Percentiles rank a stretch among this genome's conserved stretches.
These are phyloP conservation scores for Sabatieria punctata DNA, from an alignment of 2,888 invertebrate species.

Conservation along the genomic window DNA sequence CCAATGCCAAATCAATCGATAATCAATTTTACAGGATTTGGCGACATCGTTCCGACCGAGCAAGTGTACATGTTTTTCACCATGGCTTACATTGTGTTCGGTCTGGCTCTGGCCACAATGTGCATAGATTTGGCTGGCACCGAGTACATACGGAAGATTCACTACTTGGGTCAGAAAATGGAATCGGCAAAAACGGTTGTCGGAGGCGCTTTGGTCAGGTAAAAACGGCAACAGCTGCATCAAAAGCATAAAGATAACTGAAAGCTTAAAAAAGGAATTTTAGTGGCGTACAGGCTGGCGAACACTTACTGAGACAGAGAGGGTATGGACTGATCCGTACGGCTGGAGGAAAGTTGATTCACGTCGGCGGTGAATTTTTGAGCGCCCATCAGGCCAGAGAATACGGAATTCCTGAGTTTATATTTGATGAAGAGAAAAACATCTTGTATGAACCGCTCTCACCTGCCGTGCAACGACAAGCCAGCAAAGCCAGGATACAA, in stretches of 20 bases:
- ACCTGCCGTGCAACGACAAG: constrained; percentile 21
- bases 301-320: constrained; percentile 26
- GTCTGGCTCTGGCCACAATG: constrained; percentile 30
- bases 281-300: constrained; percentile 26
- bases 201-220: constrained; percentile 15
- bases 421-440: constrained; percentile 17
- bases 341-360: constrained; percentile 27
- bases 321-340: constrained; percentile 28
- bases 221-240: background rate
- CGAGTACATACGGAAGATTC: constrained; percentile 28
- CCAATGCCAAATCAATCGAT: background rate
- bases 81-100: constrained; percentile 30
- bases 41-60: constrained; percentile 28
- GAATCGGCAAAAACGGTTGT: constrained; percentile 29
- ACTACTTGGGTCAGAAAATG: constrained; percentile 28
- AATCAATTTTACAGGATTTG: constrained; percentile 23
- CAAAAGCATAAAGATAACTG: background rate
- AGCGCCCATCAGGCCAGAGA: constrained; percentile 22
- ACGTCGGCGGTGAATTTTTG: constrained; percentile 24
- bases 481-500: constrained; percentile 6
- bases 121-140: constrained; percentile 31
- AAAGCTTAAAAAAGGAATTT: background rate
- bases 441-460: constrained; percentile 27
- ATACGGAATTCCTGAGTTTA: constrained; percentile 15
- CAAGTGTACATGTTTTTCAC: constrained; percentile 30